phyloP scores from a whole-genome alignment of 2,797 vertebrate genomes.

The Bryconaethiops microstoma region DNA sequence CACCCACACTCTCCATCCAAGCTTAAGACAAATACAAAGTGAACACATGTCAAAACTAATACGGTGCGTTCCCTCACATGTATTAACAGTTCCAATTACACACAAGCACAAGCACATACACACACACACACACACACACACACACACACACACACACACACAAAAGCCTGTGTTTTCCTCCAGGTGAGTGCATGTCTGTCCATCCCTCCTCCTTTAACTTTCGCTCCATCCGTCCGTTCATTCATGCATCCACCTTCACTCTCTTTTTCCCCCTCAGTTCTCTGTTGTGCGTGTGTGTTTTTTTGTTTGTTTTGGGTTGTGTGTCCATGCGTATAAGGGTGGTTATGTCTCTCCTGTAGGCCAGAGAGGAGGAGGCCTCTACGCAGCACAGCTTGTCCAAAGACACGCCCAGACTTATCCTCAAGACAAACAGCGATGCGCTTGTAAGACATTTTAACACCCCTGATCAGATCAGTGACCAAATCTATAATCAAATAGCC shows the following conservation, averaged over 20 bases:
- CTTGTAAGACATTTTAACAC: slow-evolving; percentile 99
- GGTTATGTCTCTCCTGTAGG: slow-evolving; percentile 99
- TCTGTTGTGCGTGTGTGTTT: slow-evolving; percentile 66
- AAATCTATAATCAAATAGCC: not conserved
- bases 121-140: slow-evolving; percentile 46
- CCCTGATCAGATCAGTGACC: slow-evolving; percentile 27
- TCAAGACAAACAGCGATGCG: slow-evolving; percentile 99
- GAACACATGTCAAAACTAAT: not conserved
- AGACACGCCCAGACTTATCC: slow-evolving; percentile 99
- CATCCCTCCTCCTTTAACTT: slow-evolving; percentile 31
- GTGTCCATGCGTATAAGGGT: slow-evolving; percentile 99
- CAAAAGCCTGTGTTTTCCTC: slow-evolving; percentile 30
- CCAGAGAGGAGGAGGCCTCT: slow-evolving; percentile 99
- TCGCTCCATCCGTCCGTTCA: slow-evolving; percentile 63
- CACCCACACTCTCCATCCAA: not conserved
- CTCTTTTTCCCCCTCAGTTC: slow-evolving; percentile 56
- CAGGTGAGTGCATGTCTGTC: slow-evolving; percentile 50
- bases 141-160: slow-evolving; percentile 39
- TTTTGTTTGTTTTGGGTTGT: slow-evolving; percentile 79
- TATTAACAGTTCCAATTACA: slow-evolving; percentile 12
- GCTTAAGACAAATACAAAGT: not conserved
- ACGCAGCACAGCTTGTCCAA: slow-evolving; percentile 99
- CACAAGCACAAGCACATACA: too few species aligned
- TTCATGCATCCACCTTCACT: slow-evolving; percentile 63
- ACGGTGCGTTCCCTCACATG: not conserved